Base-by-base conservation (phyloP, 2,888 invertebrate genomes). In the Calameuta pallipes region DNA sequence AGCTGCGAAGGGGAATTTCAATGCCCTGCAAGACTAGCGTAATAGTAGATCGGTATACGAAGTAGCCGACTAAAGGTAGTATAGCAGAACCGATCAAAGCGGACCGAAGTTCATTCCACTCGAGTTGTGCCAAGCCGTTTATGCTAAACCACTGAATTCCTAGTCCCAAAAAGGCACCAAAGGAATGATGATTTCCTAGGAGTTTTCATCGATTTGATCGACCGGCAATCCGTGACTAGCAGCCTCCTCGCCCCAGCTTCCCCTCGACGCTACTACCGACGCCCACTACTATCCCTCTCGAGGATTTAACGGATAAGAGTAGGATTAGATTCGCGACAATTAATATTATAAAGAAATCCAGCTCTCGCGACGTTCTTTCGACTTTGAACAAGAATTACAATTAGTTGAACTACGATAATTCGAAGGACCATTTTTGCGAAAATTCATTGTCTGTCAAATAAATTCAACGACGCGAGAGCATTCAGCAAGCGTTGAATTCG, bases 71-170 rank as follows among this genome's bases (percentile, higher is more conserved):
- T 56, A 23, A 56, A 56, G 9, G 6, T 56, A 56, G 23, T 9
- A 56, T 9, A 23, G 15, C 15, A 9, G 69, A 74, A 71, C 68
- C 79, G 85, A 84, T 86, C 87, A 87, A 87, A 87, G 86, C 82
- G 82, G 81, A 78, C 84, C 79, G 83, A 86, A 87, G 87, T 85
- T 86, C 82, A 86, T 86, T 86, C 86, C 85, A 34, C 71, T 71
- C 33, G 31, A 34, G 71, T 31, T 30, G 12, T 34, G 31, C 23
- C 78, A 77, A 78, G 76, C 80, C 82, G 80, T 33, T 76, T 82
- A 82, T 83, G 78, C 73, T 78, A 78, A 81, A 78, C 80, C 80
- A 80, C 23, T 73, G 56, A 56, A 56, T 56, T 56, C 15, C 9
- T 56, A 23, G 23, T 56, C 56, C 56, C 23, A 56, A 56, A 56